These are phyloP conservation scores for Halocynthia roretzi DNA, from an alignment of 23 tunicate species.

Conservation along the genomic window DNA sequence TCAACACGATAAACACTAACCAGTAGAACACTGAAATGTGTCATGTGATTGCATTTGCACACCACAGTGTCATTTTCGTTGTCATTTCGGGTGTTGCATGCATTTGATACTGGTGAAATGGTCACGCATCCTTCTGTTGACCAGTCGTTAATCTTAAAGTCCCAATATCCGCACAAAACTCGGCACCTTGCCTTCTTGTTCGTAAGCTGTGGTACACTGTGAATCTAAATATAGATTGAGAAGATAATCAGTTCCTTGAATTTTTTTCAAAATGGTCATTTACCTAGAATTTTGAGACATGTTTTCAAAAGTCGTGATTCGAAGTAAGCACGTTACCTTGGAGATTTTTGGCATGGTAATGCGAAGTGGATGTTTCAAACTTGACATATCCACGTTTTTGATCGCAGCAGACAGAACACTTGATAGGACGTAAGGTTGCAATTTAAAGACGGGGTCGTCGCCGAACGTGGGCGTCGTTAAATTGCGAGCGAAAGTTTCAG, in stretches of 20 bases:
- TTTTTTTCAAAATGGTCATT: too few species aligned
- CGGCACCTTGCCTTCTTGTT: background rate
- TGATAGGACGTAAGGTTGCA: constrained; percentile 21
- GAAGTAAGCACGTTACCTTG: background rate
- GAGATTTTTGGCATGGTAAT: background rate
- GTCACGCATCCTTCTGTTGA: constrained; percentile 45
- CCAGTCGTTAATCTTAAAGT: constrained; percentile 40
- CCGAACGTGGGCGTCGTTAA: constrained; percentile 23
- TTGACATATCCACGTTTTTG: constrained; percentile 29
- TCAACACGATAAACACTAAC: constrained; percentile 17
- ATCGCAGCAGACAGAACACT: constrained; percentile 57
- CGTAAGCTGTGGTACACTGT: too few species aligned
- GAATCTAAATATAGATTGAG: too few species aligned
- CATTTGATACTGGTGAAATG: constrained; percentile 1
- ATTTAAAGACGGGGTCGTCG: constrained; percentile 28
- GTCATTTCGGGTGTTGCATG: background rate
- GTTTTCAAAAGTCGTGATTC: too few species aligned
- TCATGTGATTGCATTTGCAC: constrained; percentile 84
- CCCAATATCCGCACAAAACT: constrained; percentile 57
- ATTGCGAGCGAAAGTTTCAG: background rate
- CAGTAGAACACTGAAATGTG: constrained; percentile 69
- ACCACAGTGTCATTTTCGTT: constrained; percentile 11
- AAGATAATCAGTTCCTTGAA: too few species aligned
- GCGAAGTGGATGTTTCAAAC: constrained; percentile 39
- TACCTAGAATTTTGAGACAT: too few species aligned